Evolutionary conservation across 2,113 vertebrate genomes (phyloP).

Genomic region (Aramus guarauna): DNA sequence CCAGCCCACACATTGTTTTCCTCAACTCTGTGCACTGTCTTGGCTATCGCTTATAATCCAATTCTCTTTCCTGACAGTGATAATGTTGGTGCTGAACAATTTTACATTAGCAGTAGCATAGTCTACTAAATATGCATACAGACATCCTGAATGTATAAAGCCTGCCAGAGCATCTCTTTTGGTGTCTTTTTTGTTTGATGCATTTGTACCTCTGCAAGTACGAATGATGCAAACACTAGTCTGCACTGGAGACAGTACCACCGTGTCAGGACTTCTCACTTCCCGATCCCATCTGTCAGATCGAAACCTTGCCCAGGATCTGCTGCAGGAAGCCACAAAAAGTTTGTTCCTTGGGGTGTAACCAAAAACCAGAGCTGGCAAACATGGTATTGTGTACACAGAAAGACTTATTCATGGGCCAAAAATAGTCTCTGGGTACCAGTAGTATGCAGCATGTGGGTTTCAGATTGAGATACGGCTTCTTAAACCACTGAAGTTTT

Average conservation of each 20-base stretch:
- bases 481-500: background rate
- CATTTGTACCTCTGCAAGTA: background rate
- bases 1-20: background rate
- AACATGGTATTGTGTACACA: background rate
- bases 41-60: background rate
- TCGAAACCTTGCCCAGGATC: background rate
- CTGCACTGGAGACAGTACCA: background rate
- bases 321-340: background rate
- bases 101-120: background rate
- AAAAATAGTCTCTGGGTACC: slow-evolving; percentile 18
- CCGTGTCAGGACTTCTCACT: background rate
- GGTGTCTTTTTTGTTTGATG: background rate
- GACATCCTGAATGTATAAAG: fast-evolving
- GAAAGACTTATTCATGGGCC: background rate
- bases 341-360: background rate
- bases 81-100: too few relatives aligned
- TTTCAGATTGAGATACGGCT: background rate
- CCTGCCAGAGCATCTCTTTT: background rate
- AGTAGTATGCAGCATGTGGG: background rate
- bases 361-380: background rate
- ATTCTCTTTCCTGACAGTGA: fast-evolving
- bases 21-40: background rate
- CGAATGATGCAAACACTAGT: fast-evolving
- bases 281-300: background rate
- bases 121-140: background rate